A percentile compares a stretch with the other conserved stretches of the same genome.
These are phyloP conservation scores for Halcyon leucocephala DNA, from an alignment of 2,797 vertebrate genomes.

Conservation along the genomic window DNA sequence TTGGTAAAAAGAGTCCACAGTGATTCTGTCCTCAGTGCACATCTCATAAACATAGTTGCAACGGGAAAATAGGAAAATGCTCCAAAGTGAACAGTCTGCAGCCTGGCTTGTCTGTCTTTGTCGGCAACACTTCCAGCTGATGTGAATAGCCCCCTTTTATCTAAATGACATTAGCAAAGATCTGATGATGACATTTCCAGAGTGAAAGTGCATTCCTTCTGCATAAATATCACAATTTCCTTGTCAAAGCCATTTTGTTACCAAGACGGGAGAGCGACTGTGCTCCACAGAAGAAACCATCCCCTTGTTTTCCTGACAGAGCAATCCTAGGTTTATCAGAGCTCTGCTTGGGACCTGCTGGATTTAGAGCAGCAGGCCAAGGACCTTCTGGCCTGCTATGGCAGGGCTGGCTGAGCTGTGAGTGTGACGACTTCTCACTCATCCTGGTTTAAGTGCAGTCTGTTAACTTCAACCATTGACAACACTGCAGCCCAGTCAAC, in stretches of 20 bases:
- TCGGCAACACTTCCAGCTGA: neutral
- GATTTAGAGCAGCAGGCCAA: neutral
- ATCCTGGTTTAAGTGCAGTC: neutral
- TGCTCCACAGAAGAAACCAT: neutral
- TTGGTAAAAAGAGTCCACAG: neutral
- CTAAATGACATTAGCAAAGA: neutral
- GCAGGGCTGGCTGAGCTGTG: neutral
- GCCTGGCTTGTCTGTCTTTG: neutral
- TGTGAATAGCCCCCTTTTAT: neutral
- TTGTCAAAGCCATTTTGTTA: neutral
- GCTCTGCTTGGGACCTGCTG: neutral
- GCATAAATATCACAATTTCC: neutral
- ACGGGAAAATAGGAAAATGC: neutral
- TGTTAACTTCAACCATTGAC: neutral
- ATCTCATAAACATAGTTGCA: neutral
- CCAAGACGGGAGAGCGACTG: fast-evolving
- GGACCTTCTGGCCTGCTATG: neutral
- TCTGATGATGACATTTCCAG: neutral
- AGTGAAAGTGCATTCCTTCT: neutral
- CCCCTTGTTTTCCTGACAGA: neutral
- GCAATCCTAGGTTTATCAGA: neutral
- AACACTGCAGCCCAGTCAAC: neutral
- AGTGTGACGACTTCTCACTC: neutral
- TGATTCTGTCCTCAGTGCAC: neutral
- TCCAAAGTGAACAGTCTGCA: neutral